Percentiles rank a stretch among this genome's conserved stretches.
Evolutionary conservation across 1,140 invertebrate species (phyloP).

Genomic region (Gerris buenoi): DNA sequence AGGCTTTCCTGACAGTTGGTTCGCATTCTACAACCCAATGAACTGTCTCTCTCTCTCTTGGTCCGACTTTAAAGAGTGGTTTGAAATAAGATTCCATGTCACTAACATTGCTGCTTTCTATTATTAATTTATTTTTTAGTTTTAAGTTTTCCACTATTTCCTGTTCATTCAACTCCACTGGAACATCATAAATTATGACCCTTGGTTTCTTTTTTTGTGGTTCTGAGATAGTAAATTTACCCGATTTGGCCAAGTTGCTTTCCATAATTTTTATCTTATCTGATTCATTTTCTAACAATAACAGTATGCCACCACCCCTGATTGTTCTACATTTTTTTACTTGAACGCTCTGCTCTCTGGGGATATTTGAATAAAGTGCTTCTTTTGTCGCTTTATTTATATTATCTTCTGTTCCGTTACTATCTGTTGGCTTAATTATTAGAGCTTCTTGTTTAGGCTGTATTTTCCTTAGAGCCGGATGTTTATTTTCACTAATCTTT

Average conservation of each 20-base stretch:
- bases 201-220: not conserved
- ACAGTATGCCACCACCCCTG: not conserved
- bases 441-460: not conserved
- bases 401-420: not conserved
- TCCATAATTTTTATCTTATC: not conserved
- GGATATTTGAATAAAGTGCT: not conserved
- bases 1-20: not conserved
- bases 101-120: not conserved
- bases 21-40: not conserved
- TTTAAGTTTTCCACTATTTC: not conserved
- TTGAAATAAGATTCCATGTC: too few species aligned
- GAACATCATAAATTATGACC: not conserved
- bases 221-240: not conserved
- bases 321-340: not conserved
- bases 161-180: not conserved
- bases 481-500: not conserved
- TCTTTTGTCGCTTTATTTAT: not conserved
- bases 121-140: not conserved
- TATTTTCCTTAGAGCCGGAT: not conserved
- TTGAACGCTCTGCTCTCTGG: not conserved
- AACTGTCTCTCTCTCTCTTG: not conserved
- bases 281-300: not conserved
- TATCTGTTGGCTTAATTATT: not conserved
- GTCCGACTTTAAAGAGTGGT: not conserved
- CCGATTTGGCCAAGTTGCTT: not conserved